Evolutionary conservation across 2,888 invertebrate species (phyloP).

Genomic region (Melanostoma scalare): DNA sequence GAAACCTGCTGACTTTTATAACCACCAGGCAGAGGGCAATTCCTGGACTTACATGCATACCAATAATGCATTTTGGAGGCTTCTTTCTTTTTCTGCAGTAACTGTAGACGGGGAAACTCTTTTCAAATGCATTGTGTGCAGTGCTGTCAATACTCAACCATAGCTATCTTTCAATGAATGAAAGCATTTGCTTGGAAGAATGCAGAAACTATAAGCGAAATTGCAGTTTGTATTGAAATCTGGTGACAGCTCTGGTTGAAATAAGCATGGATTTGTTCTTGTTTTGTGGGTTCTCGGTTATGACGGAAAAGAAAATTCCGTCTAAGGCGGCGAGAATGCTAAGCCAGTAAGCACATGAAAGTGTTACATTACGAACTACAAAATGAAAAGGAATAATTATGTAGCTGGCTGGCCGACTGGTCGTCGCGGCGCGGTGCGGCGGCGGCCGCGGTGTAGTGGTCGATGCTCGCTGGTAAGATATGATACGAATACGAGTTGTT

Average conservation of each 20-base stretch:
- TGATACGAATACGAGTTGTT: slow-evolving; percentile 13
- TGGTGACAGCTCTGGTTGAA: slow-evolving; percentile 9
- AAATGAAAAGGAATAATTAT: slow-evolving; percentile 63
- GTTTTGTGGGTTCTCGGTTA: slow-evolving; percentile 23
- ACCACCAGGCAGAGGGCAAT: slow-evolving; percentile 57
- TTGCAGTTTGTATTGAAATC: background rate
- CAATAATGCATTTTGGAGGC: slow-evolving; percentile 63
- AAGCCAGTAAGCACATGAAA: slow-evolving; percentile 40
- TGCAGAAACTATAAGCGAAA: no score
- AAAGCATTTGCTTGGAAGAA: no score
- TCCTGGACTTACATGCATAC: slow-evolving; percentile 45
- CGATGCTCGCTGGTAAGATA: no score
- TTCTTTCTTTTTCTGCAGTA: slow-evolving; percentile 47
- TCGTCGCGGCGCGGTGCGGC: background rate
- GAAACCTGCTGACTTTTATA: slow-evolving; percentile 70
- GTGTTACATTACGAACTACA: slow-evolving; percentile 60
- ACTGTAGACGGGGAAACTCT: slow-evolving; percentile 49
- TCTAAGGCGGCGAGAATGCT: slow-evolving; percentile 8
- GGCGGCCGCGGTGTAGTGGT: no score
- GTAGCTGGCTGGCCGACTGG: background rate
- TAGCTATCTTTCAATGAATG: no score
- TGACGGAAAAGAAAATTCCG: slow-evolving; percentile 43
- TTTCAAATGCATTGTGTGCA: slow-evolving; percentile 23
- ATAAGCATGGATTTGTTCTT: slow-evolving; percentile 6
- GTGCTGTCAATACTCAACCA: slow-evolving; percentile 3